phyloP scores from a whole-genome alignment of 2,113 vertebrate genomes.

The Struthio camelus region DNA sequence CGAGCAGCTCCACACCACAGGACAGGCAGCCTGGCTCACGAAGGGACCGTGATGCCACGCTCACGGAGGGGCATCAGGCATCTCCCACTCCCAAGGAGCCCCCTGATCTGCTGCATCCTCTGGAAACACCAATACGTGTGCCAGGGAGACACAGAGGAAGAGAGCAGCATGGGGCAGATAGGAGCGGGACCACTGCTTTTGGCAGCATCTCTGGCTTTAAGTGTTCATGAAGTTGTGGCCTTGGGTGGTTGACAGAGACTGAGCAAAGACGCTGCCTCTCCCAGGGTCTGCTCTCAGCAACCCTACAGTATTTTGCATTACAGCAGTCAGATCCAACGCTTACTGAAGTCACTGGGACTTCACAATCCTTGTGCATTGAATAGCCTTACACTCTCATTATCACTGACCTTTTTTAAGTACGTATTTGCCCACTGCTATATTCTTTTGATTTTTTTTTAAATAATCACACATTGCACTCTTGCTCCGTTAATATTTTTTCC shows the following conservation, averaged over 20 bases:
- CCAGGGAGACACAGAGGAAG: background rate
- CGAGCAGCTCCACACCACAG: too few relatives aligned
- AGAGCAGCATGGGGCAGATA: background rate
- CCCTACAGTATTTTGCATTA: background rate
- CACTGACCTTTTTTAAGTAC: background rate
- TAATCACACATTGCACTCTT: background rate
- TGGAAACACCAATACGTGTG: background rate
- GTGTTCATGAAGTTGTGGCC: background rate
- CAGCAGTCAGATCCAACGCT: background rate
- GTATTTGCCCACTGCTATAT: background rate
- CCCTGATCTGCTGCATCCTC: background rate
- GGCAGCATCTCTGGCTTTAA: background rate
- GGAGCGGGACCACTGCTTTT: background rate
- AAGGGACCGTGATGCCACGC: background rate
- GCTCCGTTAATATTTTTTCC: background rate
- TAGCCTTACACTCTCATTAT: background rate
- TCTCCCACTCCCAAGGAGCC: background rate
- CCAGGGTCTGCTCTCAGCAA: background rate
- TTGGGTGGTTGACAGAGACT: background rate
- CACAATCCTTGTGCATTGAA: background rate
- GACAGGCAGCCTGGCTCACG: background rate
- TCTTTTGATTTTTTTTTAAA: background rate
- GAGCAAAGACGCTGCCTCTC: background rate
- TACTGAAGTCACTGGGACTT: background rate
- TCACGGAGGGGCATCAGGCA: rapidly evolving